Base-by-base conservation (phyloP, 2,113 vertebrate species). In the Serinus canaria region DNA sequence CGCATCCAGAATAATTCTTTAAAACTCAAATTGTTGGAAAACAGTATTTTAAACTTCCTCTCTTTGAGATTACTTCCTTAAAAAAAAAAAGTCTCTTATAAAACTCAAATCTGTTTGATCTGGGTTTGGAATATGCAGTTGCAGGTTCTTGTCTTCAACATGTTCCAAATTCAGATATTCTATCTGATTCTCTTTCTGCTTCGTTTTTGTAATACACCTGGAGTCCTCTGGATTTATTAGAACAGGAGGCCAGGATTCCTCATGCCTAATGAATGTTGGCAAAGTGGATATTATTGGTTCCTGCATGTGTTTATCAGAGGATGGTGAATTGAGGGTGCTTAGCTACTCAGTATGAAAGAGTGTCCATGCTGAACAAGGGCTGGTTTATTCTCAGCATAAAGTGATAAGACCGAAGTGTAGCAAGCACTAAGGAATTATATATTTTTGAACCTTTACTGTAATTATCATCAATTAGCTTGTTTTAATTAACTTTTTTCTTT, bases 211-310 rank as follows among this genome's bases (percentile, higher is more conserved):
- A 39, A n/a, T 53, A 75, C 47, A 88, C 68, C 53, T 94, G 30
- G 67, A 88, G 25, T 63, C 43, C 19, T 60, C 62, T 35, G 8
- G 74, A 58, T 85, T 81, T 93, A 63, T 89, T 92, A 81, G 74
- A 92, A 87, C 31, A 59, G 67, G 7, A n/a, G 64, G 24, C 39
- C 77, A 83, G 64, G 77, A 28, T 89, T 55, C 55, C 55, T 85
- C 7, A 35, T 64, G 37, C 59, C 31, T 88, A 90, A 85, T 95
- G 90, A 88, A 79, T 95, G 83, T 82, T 94, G 47, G 74, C 47
- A 91, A 74, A 43, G 15, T 77, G 60, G 58, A 33, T 92, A 21
- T 93, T 63, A 49, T 5, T 89, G 67, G 23, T 64, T 87, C 46
- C 23, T 94, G 24, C 17, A 3, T 31, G 44, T 77, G 44, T 89